A percentile compares a stretch with the other conserved stretches of the same genome.
These are phyloP conservation scores for Phytoseiulus persimilis DNA, from an alignment of 2,888 invertebrate species.

Conservation along the genomic window DNA sequence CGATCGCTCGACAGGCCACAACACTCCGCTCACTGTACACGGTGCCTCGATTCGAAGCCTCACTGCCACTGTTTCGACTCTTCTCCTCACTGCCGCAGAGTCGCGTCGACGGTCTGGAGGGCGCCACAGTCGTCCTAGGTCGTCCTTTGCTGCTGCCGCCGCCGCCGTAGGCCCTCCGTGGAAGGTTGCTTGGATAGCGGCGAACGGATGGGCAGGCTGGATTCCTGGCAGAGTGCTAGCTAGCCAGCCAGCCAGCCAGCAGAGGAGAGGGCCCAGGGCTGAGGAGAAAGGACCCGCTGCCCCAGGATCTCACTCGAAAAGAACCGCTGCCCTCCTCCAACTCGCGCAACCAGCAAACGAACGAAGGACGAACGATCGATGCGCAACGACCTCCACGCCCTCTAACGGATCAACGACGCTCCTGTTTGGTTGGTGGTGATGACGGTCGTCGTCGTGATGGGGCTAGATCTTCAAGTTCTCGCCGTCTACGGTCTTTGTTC, in stretches of 20 bases:
- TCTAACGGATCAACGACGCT: not conserved
- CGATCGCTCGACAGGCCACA: not conserved
- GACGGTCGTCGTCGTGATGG: not conserved
- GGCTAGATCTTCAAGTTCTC: not conserved
- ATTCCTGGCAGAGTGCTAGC: not conserved
- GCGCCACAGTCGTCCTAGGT: not conserved
- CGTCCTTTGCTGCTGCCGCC: not conserved
- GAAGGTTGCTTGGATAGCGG: not conserved
- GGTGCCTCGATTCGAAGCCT: not conserved
- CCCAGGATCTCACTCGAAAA: not conserved
- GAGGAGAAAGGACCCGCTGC: not conserved
- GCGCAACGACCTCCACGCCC: not conserved
- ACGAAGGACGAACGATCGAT: not conserved
- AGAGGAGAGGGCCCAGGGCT: not conserved
- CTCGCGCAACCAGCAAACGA: not conserved
- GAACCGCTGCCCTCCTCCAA: not conserved
- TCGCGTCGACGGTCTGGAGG: not conserved
- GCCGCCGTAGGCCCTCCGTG: not conserved
- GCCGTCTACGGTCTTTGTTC: not conserved
- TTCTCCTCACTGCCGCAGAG: constrained; percentile 5
- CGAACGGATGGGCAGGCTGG: not conserved
- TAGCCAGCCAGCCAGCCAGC: not conserved
- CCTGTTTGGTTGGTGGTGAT: not conserved
- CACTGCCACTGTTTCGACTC: constrained; percentile 5
- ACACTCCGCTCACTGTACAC: constrained; percentile 5